Base-by-base conservation (phyloP, 1,140 invertebrate genomes). In the Lepidurus arcticus region DNA sequence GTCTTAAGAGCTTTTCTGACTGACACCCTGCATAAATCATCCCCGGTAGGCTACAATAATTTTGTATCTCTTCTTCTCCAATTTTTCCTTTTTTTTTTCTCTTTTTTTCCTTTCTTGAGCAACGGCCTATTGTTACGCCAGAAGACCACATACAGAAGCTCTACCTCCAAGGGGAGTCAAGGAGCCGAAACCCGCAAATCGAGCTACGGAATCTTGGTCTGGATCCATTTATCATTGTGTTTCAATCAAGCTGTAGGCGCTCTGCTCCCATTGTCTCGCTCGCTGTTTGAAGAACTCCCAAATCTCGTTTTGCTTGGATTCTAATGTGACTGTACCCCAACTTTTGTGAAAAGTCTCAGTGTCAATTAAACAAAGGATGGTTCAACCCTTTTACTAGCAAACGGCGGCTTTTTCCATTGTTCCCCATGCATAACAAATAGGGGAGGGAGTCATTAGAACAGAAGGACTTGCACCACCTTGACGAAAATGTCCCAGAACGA, bases 401-500 rank as follows among this genome's bases (percentile, higher is more conserved):
- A 65, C 53, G n/a, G 53, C 53, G 53, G 53, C 53, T 65, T 65
- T 65, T 65, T 65, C 53, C 21, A 65, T 65, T 65, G 53, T 65
- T 65, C 21, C 16, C 53, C 53, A 65, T 65, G 53, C 53, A 65
- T 65, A 65, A 65, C 53, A 65, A 65, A 65, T 65, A 65, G 53
- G 53, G 53, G 53, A 65, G 53, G 53, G 53, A 65, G 16, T 21
- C 53, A 65, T 65, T 34, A 65, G 21, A n/a, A 65, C 13, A 65
- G 53, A 65, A 65, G 53, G 53, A 65, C 53, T 21, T 65, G 53
- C 53, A 65, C 53, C 53, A 65, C 53, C 53, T 65, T 65, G 53
- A 65, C 53, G 53, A n/a, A 65, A 65, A 65, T 65, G 53, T 65
- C 53, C 53, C 53, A 65, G 53, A 65, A 65, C 53, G 53, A 65